phyloP scores from a whole-genome alignment of 1,140 invertebrate species.

The Pararge aegeria region DNA sequence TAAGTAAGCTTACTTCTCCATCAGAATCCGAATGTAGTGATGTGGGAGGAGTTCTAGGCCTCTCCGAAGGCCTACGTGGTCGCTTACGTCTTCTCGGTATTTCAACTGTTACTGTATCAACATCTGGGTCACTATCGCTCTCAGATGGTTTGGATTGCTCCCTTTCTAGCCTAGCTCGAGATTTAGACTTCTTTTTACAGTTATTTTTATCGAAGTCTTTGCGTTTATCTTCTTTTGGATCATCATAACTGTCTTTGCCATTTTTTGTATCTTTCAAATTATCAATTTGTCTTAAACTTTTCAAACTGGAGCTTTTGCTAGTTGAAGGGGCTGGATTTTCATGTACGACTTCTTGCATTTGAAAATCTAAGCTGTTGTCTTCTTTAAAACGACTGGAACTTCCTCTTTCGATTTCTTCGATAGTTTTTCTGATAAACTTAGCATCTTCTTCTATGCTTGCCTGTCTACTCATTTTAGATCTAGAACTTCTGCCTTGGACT shows the following conservation, averaged over 20 bases:
- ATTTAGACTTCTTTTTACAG: conserved; percentile 66
- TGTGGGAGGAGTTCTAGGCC: conserved; percentile 63
- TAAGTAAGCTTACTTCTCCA: conserved; percentile 51
- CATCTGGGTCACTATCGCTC: conserved; percentile 71
- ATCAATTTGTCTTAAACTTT: conserved; percentile 42
- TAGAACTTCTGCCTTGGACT: conserved; percentile 41
- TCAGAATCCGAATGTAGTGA: conserved; percentile 69
- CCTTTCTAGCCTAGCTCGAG: conserved; percentile 70
- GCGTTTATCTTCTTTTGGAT: conserved; percentile 59
- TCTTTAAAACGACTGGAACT: conserved; percentile 56
- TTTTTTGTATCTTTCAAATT: conserved; percentile 42
- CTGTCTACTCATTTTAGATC: conserved; percentile 53
- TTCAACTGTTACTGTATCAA: conserved; percentile 76
- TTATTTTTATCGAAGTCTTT: conserved; percentile 68
- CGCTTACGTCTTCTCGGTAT: conserved; percentile 74
- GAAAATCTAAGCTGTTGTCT: conserved; percentile 25
- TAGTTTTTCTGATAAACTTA: conserved; percentile 68
- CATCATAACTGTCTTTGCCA: conserved; percentile 52
- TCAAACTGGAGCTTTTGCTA: conserved; percentile 41
- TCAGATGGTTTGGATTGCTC: conserved; percentile 78
- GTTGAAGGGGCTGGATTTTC: conserved; percentile 35
- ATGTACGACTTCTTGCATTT: conserved; percentile 28
- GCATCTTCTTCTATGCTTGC: conserved; percentile 71
- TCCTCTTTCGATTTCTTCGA: conserved; percentile 71
- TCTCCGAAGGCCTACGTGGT: conserved; percentile 64